Conservation (phyloP, 2,888 invertebrate genomes). For the Macrophya alboannulata region DNA sequence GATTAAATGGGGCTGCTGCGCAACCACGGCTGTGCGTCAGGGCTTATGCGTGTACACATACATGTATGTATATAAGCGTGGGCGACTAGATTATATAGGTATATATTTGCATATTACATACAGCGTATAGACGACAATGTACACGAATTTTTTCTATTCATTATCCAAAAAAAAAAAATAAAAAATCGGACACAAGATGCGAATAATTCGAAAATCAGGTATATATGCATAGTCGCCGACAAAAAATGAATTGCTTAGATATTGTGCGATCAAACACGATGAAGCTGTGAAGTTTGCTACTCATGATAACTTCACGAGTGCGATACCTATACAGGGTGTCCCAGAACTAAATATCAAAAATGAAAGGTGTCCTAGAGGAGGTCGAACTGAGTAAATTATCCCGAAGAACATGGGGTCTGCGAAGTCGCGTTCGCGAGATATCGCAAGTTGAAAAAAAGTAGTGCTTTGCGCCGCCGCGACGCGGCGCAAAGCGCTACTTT, state of each 20-base stretch:
- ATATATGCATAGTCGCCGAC: too few species aligned
- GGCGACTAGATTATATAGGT: background rate
- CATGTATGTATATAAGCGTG: slow-evolving; percentile 6
- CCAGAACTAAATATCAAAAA: too few species aligned
- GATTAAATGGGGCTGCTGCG: slow-evolving; percentile 55
- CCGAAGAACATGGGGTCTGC: too few species aligned
- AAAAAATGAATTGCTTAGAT: too few species aligned
- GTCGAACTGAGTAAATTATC: too few species aligned
- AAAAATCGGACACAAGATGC: background rate
- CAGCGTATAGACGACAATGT: background rate
- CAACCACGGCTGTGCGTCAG: slow-evolving; percentile 29
- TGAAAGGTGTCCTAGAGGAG: too few species aligned
- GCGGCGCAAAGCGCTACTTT: too few species aligned
- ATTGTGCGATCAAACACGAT: background rate
- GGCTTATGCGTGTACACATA: background rate
- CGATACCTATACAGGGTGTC: too few species aligned
- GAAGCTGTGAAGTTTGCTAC: background rate
- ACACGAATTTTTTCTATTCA: background rate
- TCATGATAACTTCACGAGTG: background rate
- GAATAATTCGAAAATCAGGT: background rate
- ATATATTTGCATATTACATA: background rate
- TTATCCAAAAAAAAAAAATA: background rate
- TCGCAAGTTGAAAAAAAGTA: too few species aligned
- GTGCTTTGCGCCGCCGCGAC: too few species aligned
- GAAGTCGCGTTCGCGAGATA: too few species aligned